Evolutionary conservation across 1,140 invertebrate genomes (phyloP).

Genomic region (Lepidurus apus): DNA sequence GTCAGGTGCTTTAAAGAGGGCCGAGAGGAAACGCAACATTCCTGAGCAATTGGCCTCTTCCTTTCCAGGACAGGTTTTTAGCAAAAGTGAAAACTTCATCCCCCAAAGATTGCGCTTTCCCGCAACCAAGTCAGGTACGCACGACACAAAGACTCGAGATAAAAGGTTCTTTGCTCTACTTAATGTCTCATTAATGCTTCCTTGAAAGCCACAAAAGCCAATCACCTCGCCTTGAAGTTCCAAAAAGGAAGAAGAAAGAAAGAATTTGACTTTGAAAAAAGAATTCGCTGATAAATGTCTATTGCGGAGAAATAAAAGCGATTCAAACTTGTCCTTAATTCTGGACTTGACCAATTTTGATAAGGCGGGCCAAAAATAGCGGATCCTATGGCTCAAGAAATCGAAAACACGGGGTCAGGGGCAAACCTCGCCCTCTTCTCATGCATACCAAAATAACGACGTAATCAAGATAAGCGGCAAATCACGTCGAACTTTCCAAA

Average conservation of each 20-base stretch:
- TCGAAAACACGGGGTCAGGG: too few relatives aligned
- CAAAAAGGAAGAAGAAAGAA: not conserved
- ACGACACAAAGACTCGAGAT: not conserved
- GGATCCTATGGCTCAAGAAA: too few relatives aligned
- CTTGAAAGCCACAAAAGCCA: not conserved
- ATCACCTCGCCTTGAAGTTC: not conserved
- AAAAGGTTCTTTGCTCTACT: not conserved
- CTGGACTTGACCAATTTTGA: too few relatives aligned
- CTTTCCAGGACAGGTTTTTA: not conserved
- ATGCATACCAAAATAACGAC: too few relatives aligned
- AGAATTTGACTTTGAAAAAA: not conserved
- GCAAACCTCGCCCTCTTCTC: too few relatives aligned
- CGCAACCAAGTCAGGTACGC: not conserved
- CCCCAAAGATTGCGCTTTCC: not conserved
- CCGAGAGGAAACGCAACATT: not conserved
- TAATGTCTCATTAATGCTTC: conserved; percentile 4
- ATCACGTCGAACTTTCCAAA: too few relatives aligned
- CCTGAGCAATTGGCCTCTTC: not conserved
- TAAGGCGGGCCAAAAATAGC: too few relatives aligned
- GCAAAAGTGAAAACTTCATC: not conserved
- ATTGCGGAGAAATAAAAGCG: not conserved
- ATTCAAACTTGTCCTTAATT: not conserved
- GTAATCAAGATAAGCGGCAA: too few relatives aligned
- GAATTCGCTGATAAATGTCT: not conserved
- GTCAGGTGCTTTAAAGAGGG: not conserved